Percentiles rank a stretch among this genome's conserved stretches.
These are phyloP conservation scores for Andrena flavipes DNA, from an alignment of 2,888 invertebrate species.

Conservation along the genomic window DNA sequence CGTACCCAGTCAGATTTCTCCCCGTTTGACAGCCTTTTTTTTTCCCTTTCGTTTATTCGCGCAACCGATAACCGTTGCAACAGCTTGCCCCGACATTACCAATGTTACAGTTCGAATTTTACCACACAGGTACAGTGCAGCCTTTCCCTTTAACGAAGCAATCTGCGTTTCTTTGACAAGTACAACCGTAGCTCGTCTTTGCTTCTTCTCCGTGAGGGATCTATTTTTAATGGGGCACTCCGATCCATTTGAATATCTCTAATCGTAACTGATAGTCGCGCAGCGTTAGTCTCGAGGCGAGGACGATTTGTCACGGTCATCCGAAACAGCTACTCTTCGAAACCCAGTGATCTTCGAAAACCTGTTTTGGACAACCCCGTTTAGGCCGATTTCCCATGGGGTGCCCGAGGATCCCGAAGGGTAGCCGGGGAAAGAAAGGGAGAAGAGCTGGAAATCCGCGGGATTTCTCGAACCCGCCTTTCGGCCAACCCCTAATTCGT, in stretches of 20 bases:
- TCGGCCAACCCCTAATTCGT: slow-evolving; percentile 71
- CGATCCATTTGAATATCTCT: slow-evolving; percentile 44
- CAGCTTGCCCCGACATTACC: slow-evolving; percentile 29
- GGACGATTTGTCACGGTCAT: slow-evolving; percentile 70
- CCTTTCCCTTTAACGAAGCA: not conserved
- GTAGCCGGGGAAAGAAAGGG: slow-evolving; percentile 24
- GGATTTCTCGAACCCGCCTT: slow-evolving; percentile 71
- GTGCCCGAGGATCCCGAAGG: slow-evolving; percentile 54
- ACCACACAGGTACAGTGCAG: not conserved
- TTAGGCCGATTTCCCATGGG: slow-evolving; percentile 73
- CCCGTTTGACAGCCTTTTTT: slow-evolving; percentile 43
- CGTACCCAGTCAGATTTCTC: slow-evolving; percentile 63
- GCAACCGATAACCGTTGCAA: not conserved
- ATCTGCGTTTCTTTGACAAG: not conserved
- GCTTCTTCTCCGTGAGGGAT: not conserved
- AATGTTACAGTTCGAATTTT: slow-evolving; percentile 34
- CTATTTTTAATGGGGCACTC: slow-evolving; percentile 32
- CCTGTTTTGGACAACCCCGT: slow-evolving; percentile 70
- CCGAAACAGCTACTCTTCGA: slow-evolving; percentile 56
- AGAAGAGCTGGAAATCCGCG: slow-evolving; percentile 67
- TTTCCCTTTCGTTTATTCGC: slow-evolving; percentile 34
- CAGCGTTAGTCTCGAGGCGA: slow-evolving; percentile 28
- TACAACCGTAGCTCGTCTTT: not conserved
- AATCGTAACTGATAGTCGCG: slow-evolving; percentile 41
- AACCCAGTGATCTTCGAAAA: slow-evolving; percentile 66